Conservation (phyloP, 2,888 invertebrate genomes). For the Cactoblastis cactorum region DNA sequence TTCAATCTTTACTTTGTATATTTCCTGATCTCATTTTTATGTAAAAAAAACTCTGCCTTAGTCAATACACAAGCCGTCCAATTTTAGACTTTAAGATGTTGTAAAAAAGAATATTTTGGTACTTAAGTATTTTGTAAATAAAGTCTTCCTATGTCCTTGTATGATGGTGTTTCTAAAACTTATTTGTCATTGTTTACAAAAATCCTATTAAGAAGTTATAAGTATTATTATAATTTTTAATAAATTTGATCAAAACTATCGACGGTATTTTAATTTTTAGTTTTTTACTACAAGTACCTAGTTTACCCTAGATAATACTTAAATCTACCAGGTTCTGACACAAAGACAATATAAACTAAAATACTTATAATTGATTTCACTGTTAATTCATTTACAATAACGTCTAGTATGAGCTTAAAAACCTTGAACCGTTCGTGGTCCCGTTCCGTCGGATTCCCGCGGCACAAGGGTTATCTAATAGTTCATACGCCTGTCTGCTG, state of each 20-base stretch:
- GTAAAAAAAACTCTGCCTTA: constrained; percentile 49
- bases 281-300: too few species aligned
- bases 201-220: constrained; percentile 26
- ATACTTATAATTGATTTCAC: too few species aligned
- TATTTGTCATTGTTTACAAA: neutral
- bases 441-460: too few species aligned
- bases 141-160: constrained; percentile 10
- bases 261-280: too few species aligned
- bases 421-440: too few species aligned
- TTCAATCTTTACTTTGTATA: constrained; percentile 53
- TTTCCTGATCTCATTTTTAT: constrained; percentile 71
- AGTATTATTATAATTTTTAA: constrained; percentile 33
- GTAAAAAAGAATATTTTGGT: neutral
- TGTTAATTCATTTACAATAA: too few species aligned
- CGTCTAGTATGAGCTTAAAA: too few species aligned
- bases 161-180: constrained; percentile 9
- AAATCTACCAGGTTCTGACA: too few species aligned
- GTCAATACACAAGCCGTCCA: constrained; percentile 25
- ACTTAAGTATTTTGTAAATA: neutral
- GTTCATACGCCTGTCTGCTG: too few species aligned
- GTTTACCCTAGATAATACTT: too few species aligned
- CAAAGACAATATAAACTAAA: too few species aligned
- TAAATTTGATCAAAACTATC: constrained; percentile 23
- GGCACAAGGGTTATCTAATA: too few species aligned
- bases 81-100: neutral